Percentiles rank a stretch among this genome's conserved stretches.
These are phyloP conservation scores for Paracentrotus lividus DNA, from an alignment of 53 echinoderm and acorn worm species.

Conservation along the genomic window DNA sequence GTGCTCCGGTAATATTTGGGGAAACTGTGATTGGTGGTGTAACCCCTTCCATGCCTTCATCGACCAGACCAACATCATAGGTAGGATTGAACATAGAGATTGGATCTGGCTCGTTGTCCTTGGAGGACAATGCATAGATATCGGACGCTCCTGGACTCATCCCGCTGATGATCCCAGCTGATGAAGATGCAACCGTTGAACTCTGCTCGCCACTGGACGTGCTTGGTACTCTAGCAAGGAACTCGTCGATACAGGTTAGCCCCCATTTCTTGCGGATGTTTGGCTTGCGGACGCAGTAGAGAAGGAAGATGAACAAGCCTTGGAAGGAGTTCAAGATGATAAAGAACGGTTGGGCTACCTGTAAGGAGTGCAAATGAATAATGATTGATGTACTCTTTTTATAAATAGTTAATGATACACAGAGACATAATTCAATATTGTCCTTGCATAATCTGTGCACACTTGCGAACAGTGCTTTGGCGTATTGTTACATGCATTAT, in stretches of 20 bases:
- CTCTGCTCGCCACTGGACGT: neutral
- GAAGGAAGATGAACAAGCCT: slow-evolving; percentile 54
- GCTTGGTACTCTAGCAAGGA: neutral
- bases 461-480: no score
- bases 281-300: slow-evolving; percentile 50
- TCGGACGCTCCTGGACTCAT: neutral
- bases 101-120: neutral
- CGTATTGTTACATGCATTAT: no score
- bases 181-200: neutral
- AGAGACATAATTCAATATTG: no score
- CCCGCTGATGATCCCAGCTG: neutral
- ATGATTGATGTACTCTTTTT: no score
- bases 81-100: neutral
- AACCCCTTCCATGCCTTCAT: neutral
- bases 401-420: no score
- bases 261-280: slow-evolving; percentile 20
- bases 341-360: slow-evolving; percentile 44
- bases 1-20: neutral
- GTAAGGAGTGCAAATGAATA: neutral
- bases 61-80: neutral
- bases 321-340: slow-evolving; percentile 58
- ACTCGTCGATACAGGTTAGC: neutral
- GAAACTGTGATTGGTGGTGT: neutral
- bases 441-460: no score
- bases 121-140: neutral